Evolutionary conservation across 2,113 vertebrate genomes (phyloP).

Genomic region (Suncus etruscus): DNA sequence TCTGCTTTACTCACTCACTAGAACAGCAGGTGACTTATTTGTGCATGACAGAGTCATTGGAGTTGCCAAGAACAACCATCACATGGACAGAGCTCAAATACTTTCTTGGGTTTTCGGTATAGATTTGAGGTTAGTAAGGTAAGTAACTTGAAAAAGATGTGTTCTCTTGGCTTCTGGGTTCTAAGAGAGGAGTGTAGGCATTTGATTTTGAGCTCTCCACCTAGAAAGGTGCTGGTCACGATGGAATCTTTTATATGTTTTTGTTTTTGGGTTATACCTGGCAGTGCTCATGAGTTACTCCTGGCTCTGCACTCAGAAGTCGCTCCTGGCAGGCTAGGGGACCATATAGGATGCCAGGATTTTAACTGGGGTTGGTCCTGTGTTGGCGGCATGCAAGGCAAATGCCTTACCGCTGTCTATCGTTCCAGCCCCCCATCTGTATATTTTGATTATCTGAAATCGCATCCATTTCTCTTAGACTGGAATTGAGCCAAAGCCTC

Average conservation of each 20-base stretch:
- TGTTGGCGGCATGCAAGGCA: no score
- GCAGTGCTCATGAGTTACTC: no score
- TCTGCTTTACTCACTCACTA: neutral
- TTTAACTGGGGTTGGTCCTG: no score
- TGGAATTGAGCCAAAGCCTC: neutral
- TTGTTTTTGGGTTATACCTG: no score
- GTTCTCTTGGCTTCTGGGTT: neutral
- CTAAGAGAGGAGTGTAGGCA: neutral
- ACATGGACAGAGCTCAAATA: neutral
- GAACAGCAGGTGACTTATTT: neutral
- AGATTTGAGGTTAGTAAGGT: neutral
- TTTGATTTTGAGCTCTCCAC: neutral
- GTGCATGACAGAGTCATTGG: neutral
- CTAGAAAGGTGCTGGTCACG: neutral
- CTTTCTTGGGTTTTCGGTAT: neutral
- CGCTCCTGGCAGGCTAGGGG: no score
- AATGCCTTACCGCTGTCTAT: no score
- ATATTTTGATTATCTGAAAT: conserved; percentile 27
- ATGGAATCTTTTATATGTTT: neutral
- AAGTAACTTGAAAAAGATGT: neutral
- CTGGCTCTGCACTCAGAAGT: no score
- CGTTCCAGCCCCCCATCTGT: neutral
- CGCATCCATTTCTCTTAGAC: neutral
- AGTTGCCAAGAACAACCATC: neutral
- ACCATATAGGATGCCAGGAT: no score